phyloP scores from a whole-genome alignment of 2,888 invertebrate species.

The Pilophorus perplexus region DNA sequence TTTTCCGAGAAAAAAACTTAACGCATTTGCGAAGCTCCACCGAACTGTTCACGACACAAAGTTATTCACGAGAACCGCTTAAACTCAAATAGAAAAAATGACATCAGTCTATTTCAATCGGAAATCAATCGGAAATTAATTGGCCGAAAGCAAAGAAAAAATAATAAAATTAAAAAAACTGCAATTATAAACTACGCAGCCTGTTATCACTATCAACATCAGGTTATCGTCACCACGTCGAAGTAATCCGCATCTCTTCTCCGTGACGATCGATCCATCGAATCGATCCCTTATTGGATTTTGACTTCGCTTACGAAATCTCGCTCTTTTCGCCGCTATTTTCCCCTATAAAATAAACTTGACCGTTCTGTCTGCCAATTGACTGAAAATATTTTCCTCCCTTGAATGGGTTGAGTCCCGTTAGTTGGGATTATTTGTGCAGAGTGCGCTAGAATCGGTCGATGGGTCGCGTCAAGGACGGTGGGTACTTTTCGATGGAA shows the following conservation, averaged over 20 bases:
- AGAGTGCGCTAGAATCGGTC: too few relatives aligned
- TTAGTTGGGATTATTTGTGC: too few relatives aligned
- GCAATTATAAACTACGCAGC: background rate
- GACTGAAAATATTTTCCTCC: too few relatives aligned
- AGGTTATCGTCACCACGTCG: background rate
- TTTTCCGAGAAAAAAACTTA: background rate
- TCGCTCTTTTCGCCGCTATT: too few relatives aligned
- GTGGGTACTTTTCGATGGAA: too few relatives aligned
- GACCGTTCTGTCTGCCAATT: too few relatives aligned
- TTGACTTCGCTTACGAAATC: too few relatives aligned
- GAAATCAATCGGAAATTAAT: background rate
- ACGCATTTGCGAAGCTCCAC: too few relatives aligned
- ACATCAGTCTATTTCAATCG: background rate
- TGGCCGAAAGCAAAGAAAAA: background rate
- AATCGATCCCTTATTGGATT: background rate
- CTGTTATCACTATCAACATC: background rate
- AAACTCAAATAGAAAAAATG: background rate
- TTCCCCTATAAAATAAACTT: too few relatives aligned
- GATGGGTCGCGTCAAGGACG: too few relatives aligned
- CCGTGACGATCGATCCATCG: background rate
- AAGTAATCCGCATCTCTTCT: background rate
- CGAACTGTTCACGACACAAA: background rate
- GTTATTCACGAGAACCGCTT: background rate
- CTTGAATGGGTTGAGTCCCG: too few relatives aligned
- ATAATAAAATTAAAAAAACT: background rate